Evolutionary conservation across 2,113 vertebrate genomes (phyloP), one percentile per base, ranked within the genome.

Genomic region (Dipodomys merriami): DNA sequence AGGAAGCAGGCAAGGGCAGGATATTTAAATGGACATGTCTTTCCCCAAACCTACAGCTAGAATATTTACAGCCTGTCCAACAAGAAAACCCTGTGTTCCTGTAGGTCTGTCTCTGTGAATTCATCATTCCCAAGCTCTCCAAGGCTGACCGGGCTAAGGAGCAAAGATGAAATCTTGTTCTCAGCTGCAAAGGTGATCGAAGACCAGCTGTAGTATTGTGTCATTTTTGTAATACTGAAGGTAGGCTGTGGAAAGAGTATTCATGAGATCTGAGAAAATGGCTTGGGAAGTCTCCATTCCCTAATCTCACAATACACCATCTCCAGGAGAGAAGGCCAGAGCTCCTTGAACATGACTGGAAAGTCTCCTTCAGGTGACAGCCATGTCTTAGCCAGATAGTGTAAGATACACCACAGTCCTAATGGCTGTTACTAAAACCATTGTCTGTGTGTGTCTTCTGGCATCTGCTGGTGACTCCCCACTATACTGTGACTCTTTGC

Each of bases 101-200:
- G 53, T 22, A 25, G 49, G 49, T 27, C 60, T 81, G 33, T 82
- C 69, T 15, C 25, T 46, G 16, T 27, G 19, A 82, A 74, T 62
- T 86, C 77, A 77, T 25, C 49, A 64, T 64, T 35, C 80, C 71
- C 62, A 91, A 53, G 87, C 64, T 77, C 49, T 86, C 64, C 25
- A 25, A 91, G 23, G 69, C 69, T 71, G 68, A 91, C 49, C 44
- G 39, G 49, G 69, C 30, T 71, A 35, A n/a, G 25, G 30, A 86
- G 77, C 18, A 3, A 77, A 76, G 19, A 77, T 49, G 39, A 87
- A 64, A 87, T 77, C 35, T 88, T 83, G 23, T 94, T 88, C n/a
- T 33, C 33, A 79, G 23, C 46, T 78, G 29, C 44, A 13, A 57
- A 33, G 22, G 65, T 53, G 57, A 35, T 35, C 62, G 57, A 64